phyloP scores from a whole-genome alignment of 2,797 vertebrate genomes.

The Muscicapa comitata region DNA sequence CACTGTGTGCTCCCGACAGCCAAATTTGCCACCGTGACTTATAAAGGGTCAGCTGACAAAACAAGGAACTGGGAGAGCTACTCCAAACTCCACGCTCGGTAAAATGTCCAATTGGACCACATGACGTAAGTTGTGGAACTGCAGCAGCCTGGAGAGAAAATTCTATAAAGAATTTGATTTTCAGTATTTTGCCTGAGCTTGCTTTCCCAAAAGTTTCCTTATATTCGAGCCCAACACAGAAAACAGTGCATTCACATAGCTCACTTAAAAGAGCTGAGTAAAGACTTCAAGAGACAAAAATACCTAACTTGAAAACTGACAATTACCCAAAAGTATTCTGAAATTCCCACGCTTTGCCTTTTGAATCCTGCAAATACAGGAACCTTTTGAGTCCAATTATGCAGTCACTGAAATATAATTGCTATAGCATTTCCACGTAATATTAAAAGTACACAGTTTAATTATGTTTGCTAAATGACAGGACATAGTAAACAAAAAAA shows the following conservation, averaged over 20 bases:
- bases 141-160: neutral
- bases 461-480: neutral
- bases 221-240: neutral
- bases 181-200: neutral
- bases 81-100: neutral
- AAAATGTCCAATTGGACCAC: neutral
- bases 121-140: fast-evolving
- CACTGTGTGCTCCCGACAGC: fast-evolving
- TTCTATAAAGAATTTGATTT: neutral
- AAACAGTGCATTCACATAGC: neutral
- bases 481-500: neutral
- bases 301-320: neutral
- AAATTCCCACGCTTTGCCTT: neutral
- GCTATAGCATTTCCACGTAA: neutral
- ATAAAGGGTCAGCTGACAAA: neutral
- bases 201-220: neutral
- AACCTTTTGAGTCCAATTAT: neutral
- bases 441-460: neutral
- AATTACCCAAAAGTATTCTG: neutral
- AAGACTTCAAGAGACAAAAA: neutral
- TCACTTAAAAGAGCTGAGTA: neutral
- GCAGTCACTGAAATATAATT: neutral
- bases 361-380: neutral
- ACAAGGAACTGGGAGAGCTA: fast-evolving
- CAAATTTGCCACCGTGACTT: fast-evolving